Evolutionary conservation across 2,888 invertebrate genomes (phyloP), one percentile per base, ranked within the genome.

Genomic region (Cremastinae sp.): DNA sequence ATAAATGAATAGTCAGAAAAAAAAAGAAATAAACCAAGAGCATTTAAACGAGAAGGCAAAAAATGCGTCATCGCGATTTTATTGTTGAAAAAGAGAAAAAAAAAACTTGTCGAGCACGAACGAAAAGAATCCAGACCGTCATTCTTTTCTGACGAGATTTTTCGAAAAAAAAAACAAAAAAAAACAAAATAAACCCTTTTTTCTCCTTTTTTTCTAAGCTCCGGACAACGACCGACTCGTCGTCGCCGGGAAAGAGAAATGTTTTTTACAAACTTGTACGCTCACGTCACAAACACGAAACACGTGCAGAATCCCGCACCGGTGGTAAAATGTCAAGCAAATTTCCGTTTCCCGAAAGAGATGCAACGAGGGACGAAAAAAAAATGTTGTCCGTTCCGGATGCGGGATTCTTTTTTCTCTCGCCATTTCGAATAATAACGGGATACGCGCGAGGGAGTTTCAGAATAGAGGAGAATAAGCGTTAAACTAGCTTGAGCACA

Each of bases 121-220:
- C 51, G 18, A 53, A 51, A 68, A 53, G 68, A 71, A 72, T 78
- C 68, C 58, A 62, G 65, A 70, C 70, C 56, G 66, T 66, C 56
- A 12, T 47, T 49, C 18, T 49, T 49, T 49, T 49, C 16, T 14
- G 4, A 2, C 7, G 14, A n/a, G 16, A 1, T 20, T 9, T 49
- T 49, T 16, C 20, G 18, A 3, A 49, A 49, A n/a, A n/a, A n/a
- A n/a, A n/a, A n/a, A n/a, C n/a, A n/a, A n/a, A n/a, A n/a, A n/a
- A n/a, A n/a, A n/a, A n/a, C n/a, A n/a, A n/a, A n/a, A n/a, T n/a
- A n/a, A n/a, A n/a, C n/a, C n/a, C n/a, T 74, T 45, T 74, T 74
- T 66, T 16, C 7, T 14, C 1, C 45, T 51, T 51, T 20, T 49
- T 9, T 8, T 36, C 8, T 36, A 43, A 59, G 59, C 59, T 45